These are phyloP conservation scores for Myripristis murdjan DNA, from an alignment of 2,797 vertebrate species.

Conservation along the genomic window DNA sequence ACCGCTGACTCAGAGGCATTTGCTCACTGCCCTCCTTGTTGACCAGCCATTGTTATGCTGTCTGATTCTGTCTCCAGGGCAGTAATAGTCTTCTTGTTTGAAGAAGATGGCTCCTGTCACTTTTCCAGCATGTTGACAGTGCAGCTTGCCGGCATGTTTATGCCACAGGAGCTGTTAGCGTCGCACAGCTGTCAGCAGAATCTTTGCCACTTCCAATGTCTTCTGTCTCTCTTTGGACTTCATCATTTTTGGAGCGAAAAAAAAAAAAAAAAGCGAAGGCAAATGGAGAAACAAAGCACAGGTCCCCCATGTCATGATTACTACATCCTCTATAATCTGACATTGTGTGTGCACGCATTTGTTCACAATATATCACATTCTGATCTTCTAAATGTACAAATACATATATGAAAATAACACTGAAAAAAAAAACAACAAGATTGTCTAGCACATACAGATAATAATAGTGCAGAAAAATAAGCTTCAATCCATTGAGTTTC, in stretches of 20 bases:
- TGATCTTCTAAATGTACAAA: conserved; percentile 30
- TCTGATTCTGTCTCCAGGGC: conserved; percentile 44
- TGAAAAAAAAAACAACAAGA: conserved; percentile 23
- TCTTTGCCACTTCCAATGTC: conserved; percentile 30
- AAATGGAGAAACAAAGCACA: conserved; percentile 42
- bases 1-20: conserved; percentile 31
- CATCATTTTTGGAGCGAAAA: conserved; percentile 45
- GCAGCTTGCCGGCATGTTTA: conserved; percentile 55
- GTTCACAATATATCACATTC: conserved; percentile 1
- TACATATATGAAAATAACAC: no score
- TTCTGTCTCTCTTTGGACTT: conserved; percentile 43
- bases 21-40: background rate
- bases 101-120: conserved; percentile 43
- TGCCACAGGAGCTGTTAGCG: conserved; percentile 61
- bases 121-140: conserved; percentile 42
- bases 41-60: background rate
- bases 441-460: conserved; percentile 3
- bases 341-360: conserved; percentile 20
- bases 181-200: conserved; percentile 54
- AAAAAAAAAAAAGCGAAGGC: conserved; percentile 23
- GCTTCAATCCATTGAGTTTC: background rate
- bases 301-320: conserved; percentile 17
- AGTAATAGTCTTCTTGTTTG: conserved; percentile 41
- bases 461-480: background rate
- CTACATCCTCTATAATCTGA: conserved; percentile 29